Percentiles rank a stretch among this genome's conserved stretches.
Evolutionary conservation across 2,113 vertebrate species (phyloP).

Genomic region (Triplophysa siluroides): DNA sequence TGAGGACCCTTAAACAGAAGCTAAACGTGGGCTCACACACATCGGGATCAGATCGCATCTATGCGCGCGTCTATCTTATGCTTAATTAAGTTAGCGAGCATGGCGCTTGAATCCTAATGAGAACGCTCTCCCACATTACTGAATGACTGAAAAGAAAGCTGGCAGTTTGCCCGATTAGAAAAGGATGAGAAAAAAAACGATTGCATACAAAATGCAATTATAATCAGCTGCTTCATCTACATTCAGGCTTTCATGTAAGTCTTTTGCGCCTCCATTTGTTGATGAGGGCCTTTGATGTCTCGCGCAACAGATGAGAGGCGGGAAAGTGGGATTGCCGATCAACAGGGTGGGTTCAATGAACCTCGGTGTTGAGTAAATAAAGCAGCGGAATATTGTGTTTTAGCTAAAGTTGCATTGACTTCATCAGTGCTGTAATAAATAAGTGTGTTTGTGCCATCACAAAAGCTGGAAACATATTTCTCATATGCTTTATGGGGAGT

Average conservation of each 20-base stretch:
- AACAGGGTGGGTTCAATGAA: slow-evolving; percentile 38
- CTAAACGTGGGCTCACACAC: slow-evolving; percentile 25
- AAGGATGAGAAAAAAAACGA: slow-evolving; percentile 38
- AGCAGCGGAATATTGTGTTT: background rate
- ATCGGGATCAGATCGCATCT: slow-evolving; percentile 36
- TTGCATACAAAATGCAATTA: slow-evolving; percentile 55
- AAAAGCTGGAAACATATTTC: too few relatives aligned
- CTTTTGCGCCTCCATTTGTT: slow-evolving; percentile 53
- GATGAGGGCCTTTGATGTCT: slow-evolving; percentile 57
- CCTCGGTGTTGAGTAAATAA: slow-evolving; percentile 20
- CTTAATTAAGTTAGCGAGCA: slow-evolving; percentile 57
- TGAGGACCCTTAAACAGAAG: slow-evolving; percentile 9
- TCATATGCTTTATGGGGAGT: too few relatives aligned
- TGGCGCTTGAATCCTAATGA: slow-evolving; percentile 46
- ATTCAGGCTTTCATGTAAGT: slow-evolving; percentile 50
- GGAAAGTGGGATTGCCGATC: slow-evolving; percentile 37
- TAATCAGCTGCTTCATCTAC: slow-evolving; percentile 50
- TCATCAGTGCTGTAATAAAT: slow-evolving; percentile 5
- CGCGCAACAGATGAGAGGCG: slow-evolving; percentile 34
- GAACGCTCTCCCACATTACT: slow-evolving; percentile 19
- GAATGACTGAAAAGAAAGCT: slow-evolving; percentile 39
- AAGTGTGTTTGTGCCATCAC: background rate
- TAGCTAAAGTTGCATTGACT: slow-evolving; percentile 1
- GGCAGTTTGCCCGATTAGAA: slow-evolving; percentile 46
- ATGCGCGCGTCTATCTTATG: slow-evolving; percentile 48